A percentile compares a stretch with the other conserved stretches of the same genome.
Evolutionary conservation across 2,888 invertebrate species (phyloP).

Genomic region (Dolichopus griseipennis): DNA sequence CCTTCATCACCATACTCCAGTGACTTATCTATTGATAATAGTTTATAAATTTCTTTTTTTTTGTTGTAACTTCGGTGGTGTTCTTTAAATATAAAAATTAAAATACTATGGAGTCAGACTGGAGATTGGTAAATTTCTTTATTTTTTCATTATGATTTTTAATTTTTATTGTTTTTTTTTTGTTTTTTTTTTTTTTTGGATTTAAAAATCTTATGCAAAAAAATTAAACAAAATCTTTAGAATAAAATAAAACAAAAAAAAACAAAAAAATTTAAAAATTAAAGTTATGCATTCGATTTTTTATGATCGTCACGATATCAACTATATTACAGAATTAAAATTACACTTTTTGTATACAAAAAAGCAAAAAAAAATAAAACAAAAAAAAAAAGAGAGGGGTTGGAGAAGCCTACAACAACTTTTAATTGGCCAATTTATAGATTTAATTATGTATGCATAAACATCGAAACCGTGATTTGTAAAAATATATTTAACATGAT

Average conservation of each 20-base stretch:
- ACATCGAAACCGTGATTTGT: constrained; percentile 46
- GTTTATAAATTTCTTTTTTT: background rate
- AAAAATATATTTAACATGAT: constrained; percentile 34
- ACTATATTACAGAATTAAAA: background rate
- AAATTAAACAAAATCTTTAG: too few species aligned
- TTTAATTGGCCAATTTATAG: constrained; percentile 46
- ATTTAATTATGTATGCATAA: constrained; percentile 46
- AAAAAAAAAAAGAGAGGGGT: constrained; percentile 26
- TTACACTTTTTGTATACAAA: too few species aligned
- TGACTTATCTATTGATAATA: too few species aligned
- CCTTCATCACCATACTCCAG: too few species aligned
- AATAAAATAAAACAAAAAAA: background rate
- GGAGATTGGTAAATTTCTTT: background rate
- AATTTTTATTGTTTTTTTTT: background rate
- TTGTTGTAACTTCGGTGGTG: background rate
- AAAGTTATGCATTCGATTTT: constrained; percentile 6
- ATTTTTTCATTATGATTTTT: background rate
- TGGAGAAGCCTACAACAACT: too few species aligned
- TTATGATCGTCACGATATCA: constrained; percentile 4
- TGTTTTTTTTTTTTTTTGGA: background rate
- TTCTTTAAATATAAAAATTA: background rate
- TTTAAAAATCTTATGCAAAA: too few species aligned
- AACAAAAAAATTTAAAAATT: background rate
- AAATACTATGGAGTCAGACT: background rate
- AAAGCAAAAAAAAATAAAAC: too few species aligned